Evolutionary conservation across 1,140 invertebrate genomes (phyloP).

Genomic region (Ips nitidus): DNA sequence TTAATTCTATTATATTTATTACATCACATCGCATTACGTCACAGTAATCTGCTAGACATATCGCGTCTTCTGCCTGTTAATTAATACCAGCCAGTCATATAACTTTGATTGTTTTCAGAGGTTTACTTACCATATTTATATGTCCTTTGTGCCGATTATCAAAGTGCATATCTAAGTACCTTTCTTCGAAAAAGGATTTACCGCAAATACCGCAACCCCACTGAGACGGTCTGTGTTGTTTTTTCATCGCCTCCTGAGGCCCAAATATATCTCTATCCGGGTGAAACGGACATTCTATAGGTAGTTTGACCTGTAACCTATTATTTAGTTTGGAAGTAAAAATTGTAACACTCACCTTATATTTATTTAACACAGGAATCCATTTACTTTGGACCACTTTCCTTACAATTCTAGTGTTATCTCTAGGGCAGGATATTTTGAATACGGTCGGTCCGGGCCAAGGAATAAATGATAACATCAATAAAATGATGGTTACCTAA

Average conservation of each 20-base stretch:
- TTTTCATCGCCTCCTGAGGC: constrained; percentile 78
- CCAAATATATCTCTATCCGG: constrained; percentile 82
- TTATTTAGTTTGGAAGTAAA: background rate
- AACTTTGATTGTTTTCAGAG: background rate
- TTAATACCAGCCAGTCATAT: background rate
- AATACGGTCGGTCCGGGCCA: constrained; percentile 84
- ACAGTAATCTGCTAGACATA: constrained; percentile 91
- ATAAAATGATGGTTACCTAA: constrained; percentile 60
- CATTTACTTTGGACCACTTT: constrained; percentile 89
- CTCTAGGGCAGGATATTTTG: constrained; percentile 83
- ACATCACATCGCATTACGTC: constrained; percentile 95
- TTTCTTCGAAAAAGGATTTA: constrained; percentile 88
- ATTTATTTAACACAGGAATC: constrained; percentile 83
- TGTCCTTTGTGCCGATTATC: constrained; percentile 84
- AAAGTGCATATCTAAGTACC: constrained; percentile 86
- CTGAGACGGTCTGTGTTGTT: constrained; percentile 78
- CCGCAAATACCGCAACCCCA: constrained; percentile 92
- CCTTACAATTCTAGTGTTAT: constrained; percentile 84
- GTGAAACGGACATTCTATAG: constrained; percentile 88
- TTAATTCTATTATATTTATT: constrained; percentile 69
- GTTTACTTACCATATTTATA: constrained; percentile 72
- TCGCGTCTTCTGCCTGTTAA: constrained; percentile 80
- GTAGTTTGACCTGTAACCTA: constrained; percentile 59
- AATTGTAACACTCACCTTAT: constrained; percentile 57
- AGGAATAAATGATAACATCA: constrained; percentile 79